A percentile compares a stretch with the other conserved stretches of the same genome.
phyloP scores from a whole-genome alignment of 2,888 invertebrate genomes.

The Saturnia japonica region DNA sequence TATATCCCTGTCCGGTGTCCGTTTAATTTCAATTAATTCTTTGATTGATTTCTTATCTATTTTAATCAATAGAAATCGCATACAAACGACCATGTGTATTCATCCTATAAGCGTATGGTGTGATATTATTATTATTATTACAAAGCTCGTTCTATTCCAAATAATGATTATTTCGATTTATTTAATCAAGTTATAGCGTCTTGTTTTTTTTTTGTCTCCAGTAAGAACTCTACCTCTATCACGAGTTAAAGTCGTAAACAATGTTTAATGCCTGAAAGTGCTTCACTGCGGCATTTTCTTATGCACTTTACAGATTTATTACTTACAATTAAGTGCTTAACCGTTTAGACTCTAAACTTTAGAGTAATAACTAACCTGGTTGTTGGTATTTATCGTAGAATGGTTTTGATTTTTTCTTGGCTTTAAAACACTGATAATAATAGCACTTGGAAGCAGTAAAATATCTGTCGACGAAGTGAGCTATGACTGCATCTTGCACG shows the following conservation, averaged over 20 bases:
- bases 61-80: no score
- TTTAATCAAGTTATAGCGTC: not conserved
- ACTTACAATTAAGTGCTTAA: conserved; percentile 40
- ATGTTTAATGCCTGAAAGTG: conserved; percentile 26
- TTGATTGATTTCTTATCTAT: no score
- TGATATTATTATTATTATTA: no score
- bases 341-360: conserved; percentile 39
- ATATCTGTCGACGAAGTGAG: conserved; percentile 21
- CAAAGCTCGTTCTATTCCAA: not conserved
- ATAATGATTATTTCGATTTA: not conserved
- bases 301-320: conserved; percentile 41
- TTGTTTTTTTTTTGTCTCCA: conserved; percentile 30
- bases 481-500: conserved; percentile 25
- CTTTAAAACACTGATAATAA: conserved; percentile 39
- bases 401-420: conserved; percentile 39
- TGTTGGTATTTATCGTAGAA: conserved; percentile 32
- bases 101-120: no score
- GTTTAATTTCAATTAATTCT: no score
- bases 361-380: conserved; percentile 41
- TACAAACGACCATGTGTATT: no score
- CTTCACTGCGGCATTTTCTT: conserved; percentile 33
- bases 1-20: no score
- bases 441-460: conserved; percentile 37
- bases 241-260: conserved; percentile 1
- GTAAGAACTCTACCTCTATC: conserved; percentile 23